Conservation (phyloP, 2,113 vertebrate species). For the Ailuropoda melanoleuca region DNA sequence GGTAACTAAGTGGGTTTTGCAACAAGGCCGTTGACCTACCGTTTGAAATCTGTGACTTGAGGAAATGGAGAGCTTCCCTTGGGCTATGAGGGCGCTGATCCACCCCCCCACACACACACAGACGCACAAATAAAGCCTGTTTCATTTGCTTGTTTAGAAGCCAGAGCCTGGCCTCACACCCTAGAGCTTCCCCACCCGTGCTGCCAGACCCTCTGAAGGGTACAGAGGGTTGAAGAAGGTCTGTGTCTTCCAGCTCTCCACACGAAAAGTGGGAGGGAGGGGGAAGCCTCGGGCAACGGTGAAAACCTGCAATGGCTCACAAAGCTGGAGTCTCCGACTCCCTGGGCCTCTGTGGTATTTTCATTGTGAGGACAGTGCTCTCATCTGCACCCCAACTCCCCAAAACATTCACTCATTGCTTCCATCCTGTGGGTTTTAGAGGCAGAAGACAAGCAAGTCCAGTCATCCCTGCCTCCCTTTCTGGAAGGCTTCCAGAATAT, state of each 20-base stretch:
- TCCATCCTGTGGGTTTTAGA: background rate
- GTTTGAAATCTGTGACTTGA: background rate
- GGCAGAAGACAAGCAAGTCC: background rate
- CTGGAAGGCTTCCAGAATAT: constrained; percentile 49
- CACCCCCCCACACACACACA: background rate
- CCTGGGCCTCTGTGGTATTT: background rate
- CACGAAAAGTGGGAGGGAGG: background rate
- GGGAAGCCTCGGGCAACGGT: background rate
- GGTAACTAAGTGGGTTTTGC: background rate
- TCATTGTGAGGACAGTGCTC: background rate
- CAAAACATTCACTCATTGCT: background rate
- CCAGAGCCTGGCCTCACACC: background rate
- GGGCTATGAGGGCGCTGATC: background rate
- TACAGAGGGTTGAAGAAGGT: background rate
- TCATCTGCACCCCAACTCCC: background rate
- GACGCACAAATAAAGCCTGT: background rate
- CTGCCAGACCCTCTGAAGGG: background rate
- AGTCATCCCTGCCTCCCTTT: background rate
- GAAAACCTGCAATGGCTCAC: background rate
- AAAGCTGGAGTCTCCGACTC: background rate
- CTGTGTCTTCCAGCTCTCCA: background rate
- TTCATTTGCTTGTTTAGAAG: background rate
- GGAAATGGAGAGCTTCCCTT: background rate
- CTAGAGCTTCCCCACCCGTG: background rate
- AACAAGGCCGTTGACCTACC: background rate